These are phyloP conservation scores for Drosophila ohnishii DNA, from an alignment of 1,140 invertebrate genomes.

Conservation along the genomic window DNA sequence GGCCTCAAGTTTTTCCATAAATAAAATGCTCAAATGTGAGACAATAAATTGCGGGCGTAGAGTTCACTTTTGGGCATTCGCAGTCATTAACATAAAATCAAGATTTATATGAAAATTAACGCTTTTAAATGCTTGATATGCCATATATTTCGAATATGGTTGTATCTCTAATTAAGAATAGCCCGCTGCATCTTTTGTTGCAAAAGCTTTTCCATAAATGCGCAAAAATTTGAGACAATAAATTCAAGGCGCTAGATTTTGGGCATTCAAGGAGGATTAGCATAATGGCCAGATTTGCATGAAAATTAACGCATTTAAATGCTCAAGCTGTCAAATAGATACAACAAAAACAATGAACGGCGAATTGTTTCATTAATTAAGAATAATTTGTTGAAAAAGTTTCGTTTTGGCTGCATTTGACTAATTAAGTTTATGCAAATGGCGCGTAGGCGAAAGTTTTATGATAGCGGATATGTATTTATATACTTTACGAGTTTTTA, in stretches of 20 bases:
- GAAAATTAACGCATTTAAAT: conserved; percentile 32
- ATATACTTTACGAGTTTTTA: conserved; percentile 46
- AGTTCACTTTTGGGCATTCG: conserved; percentile 9
- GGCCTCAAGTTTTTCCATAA: conserved; percentile 1
- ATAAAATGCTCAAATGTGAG: conserved; percentile 9
- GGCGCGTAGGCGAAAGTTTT: conserved; percentile 54
- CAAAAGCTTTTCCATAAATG: conserved; percentile 42
- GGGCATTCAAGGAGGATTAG: conserved; percentile 8
- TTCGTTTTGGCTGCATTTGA: conserved; percentile 35
- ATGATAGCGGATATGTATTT: conserved; percentile 20
- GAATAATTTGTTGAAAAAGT: conserved; percentile 55
- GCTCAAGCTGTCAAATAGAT: conserved; percentile 22
- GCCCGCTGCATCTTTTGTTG: conserved; percentile 18
- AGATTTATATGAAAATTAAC: conserved; percentile 52
- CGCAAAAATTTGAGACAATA: conserved; percentile 42
- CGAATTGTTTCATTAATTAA: conserved; percentile 53
- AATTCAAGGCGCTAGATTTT: conserved; percentile 21
- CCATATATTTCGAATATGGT: conserved; percentile 15
- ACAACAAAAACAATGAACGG: not conserved
- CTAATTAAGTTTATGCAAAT: conserved; percentile 56
- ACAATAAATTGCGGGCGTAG: conserved; percentile 16
- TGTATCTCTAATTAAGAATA: conserved; percentile 17
- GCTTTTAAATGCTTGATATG: conserved; percentile 36
- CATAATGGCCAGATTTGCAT: conserved; percentile 29
- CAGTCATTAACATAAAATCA: conserved; percentile 38